These are phyloP conservation scores for Spisula solida DNA, from an alignment of 2,888 invertebrate genomes.

Conservation along the genomic window DNA sequence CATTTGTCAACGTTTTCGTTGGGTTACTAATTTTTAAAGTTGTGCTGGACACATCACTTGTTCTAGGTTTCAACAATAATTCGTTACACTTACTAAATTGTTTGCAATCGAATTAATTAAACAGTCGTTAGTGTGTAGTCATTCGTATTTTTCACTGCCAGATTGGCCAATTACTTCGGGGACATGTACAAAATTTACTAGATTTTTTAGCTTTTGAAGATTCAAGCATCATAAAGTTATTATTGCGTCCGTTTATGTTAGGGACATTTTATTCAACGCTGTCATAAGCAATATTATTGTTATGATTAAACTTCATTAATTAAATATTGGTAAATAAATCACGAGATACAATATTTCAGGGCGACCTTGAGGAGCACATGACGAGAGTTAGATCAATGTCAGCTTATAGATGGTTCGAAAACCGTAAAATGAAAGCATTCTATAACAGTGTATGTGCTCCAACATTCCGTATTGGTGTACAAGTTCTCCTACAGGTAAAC, in stretches of 20 bases:
- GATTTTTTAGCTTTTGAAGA: no score
- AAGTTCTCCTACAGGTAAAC: conserved; percentile 93
- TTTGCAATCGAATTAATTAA: no score
- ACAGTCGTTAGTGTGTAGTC: no score
- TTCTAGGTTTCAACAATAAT: no score
- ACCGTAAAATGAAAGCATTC: conserved; percentile 96
- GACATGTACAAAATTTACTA: no score
- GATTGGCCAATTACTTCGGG: no score
- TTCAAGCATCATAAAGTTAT: no score
- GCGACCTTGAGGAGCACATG: conserved; percentile 79
- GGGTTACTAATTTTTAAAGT: no score
- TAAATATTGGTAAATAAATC: background rate
- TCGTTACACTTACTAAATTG: no score
- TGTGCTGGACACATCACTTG: no score
- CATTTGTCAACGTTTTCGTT: no score
- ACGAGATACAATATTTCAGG: conserved; percentile 68
- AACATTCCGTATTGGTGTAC: conserved; percentile 90
- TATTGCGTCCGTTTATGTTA: background rate
- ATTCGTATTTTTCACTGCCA: no score
- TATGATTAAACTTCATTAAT: background rate
- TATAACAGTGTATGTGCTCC: conserved; percentile 90
- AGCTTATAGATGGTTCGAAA: conserved; percentile 92
- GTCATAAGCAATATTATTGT: background rate
- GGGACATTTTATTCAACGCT: background rate
- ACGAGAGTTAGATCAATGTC: conserved; percentile 74